Evolutionary conservation across 2,113 vertebrate species (phyloP), one percentile per base, ranked within the genome.

Genomic region (Brachyistius frenatus): DNA sequence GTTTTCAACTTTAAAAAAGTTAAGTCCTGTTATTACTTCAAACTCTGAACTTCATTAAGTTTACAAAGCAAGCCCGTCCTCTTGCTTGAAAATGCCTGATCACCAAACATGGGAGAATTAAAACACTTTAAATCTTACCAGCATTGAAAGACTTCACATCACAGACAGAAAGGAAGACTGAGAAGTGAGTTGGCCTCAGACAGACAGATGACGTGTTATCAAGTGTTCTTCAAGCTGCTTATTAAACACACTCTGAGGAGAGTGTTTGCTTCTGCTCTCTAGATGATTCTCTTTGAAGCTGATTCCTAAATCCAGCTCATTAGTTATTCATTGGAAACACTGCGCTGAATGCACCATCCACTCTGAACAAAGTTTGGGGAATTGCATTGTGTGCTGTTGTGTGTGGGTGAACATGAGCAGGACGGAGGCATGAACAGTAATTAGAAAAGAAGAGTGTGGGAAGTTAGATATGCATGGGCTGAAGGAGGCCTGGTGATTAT

Each of bases 241-340:
- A 67, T 76, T 39, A 54, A 62, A 49, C 31, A 49, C 31, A 39
- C 36, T 58, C 8, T 37, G 15, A 23, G 8, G 53, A 44, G 49
- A 11, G 44, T 66, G 62, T 65, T 15, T 41, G 37, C 39, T 61
- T 39, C 11, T 47, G 39, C 15, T 50, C 53, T 54, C 55, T 49
- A 53, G 47, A 61, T 49, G 37, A 58, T 71, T 70, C 66, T 61
- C 58, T 64, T 61, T 76, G 60, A 82, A 60, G 80, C 67, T 47
- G 60, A 76, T 54, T 60, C 57, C 46, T 64, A 70, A 68, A 41
- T 58, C 49, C 35, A 58, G 31, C 60, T 82, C 58, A 69, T 76
- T 66, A 76, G 73, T 72, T 65, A 66, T 76, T 83, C 73, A 77
- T 61, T 80, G 66, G 53, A 68, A 49, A 61, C 52, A 32, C 16